Conservation (phyloP, 2,797 vertebrate genomes). For the Peromyscus aztecus region DNA sequence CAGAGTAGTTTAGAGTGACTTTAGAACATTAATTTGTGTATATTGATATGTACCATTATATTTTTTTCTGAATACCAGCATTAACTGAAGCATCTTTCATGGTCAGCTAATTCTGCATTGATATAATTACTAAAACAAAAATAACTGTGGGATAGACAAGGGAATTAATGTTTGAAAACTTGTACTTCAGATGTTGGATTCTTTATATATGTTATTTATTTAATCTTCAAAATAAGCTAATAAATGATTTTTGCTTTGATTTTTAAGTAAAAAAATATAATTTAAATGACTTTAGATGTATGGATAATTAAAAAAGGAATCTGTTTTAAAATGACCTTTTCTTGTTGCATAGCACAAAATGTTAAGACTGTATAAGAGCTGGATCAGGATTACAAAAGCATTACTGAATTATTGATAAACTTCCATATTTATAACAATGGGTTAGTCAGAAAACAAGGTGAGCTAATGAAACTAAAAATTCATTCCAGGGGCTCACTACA, state of each 20-base stretch:
- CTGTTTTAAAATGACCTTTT: background rate
- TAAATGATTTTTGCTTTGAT: background rate
- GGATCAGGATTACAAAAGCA: background rate
- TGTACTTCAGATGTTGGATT: background rate
- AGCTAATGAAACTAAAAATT: background rate
- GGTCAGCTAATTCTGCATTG: background rate
- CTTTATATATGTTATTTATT: background rate
- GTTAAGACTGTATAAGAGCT: background rate
- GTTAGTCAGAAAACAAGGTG: slow-evolving; percentile 45
- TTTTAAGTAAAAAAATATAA: slow-evolving; percentile 32
- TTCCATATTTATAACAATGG: background rate
- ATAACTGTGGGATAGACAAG: background rate
- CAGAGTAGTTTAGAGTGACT: background rate
- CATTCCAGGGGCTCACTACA: background rate
- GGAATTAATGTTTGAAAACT: slow-evolving; percentile 12
- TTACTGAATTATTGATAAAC: background rate
- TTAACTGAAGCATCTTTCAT: background rate
- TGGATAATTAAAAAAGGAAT: background rate
- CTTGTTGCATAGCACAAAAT: background rate
- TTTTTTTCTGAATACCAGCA: background rate
- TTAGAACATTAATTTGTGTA: background rate
- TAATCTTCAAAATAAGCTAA: slow-evolving; percentile 10
- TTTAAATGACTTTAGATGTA: slow-evolving; percentile 19
- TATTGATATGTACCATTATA: background rate
- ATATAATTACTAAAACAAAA: slow-evolving; percentile 29